Evolutionary conservation across 2,888 invertebrate species (phyloP), one percentile per base, ranked within the genome.

Genomic region (Drosophila affinis): DNA sequence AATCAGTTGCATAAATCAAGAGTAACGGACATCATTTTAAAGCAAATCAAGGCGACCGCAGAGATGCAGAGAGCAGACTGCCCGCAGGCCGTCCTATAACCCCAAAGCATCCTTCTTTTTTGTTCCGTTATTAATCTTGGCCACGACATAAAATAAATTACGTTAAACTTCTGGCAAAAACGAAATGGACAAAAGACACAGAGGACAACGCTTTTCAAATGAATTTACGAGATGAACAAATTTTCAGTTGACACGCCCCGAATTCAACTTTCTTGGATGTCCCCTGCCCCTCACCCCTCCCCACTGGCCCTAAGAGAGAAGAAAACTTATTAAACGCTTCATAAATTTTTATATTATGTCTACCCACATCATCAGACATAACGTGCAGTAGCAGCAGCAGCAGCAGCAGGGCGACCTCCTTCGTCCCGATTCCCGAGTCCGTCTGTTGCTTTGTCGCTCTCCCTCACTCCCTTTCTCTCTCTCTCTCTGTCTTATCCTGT

Each of bases 291-390:
- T 47, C 55, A 2, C 21, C 21, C 47, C 52, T 47, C 55, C 45
- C 52, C 48, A 53, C 55, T 67, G 65, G 73, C 53, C 21, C 21
- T 21, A 21, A 54, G 72, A 79, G 78, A 81, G 82, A 89, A 90
- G 82, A 89, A 90, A 90, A 87, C 89, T 90, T 89, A 89, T 89
- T 89, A 89, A 89, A 90, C 88, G 89, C 87, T 88, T 88, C 90
- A 89, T 89, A 89, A 90, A 89, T 89, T 90, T 89, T 90, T 88
- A 90, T 90, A 85, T 87, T 85, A 81, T 89, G 88, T 84, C 80
- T 88, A 87, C 83, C 87, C 87, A 89, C 87, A 90, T 90, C 88
- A 89, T 88, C 84, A 87, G 84, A 76, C 87, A 81, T 87, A 83
- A 87, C 83, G 84, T 84, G 87, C 78, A 74, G 56, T 2, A 21